Evolutionary conservation across 2,888 invertebrate genomes (phyloP).

Genomic region (Acleris literana): DNA sequence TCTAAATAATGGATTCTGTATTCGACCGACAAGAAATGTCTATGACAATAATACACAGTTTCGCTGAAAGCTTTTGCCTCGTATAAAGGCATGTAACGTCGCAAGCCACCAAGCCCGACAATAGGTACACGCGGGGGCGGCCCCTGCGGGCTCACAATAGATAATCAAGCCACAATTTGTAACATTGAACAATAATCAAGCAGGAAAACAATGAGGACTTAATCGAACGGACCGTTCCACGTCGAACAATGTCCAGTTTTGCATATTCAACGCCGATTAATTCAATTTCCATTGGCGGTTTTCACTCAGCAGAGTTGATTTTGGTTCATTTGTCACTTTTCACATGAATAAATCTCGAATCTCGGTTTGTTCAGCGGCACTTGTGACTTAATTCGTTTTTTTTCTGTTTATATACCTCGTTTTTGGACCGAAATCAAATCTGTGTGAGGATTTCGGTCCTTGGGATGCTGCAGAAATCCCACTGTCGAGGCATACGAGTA

Average conservation of each 20-base stretch:
- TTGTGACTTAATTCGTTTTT: constrained; percentile 32
- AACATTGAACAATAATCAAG: constrained; percentile 55
- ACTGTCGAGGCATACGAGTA: neutral
- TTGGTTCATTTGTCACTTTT: constrained; percentile 76
- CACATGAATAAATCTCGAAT: constrained; percentile 57
- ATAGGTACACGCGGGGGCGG: constrained; percentile 15
- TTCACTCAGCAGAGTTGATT: constrained; percentile 68
- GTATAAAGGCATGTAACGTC: constrained; percentile 13
- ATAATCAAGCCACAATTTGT: constrained; percentile 45
- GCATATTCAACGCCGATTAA: constrained; percentile 78
- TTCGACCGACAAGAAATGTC: neutral
- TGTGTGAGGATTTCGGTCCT: constrained; percentile 4
- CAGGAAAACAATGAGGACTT: constrained; percentile 61
- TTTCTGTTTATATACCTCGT: constrained; percentile 2
- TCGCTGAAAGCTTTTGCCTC: constrained; percentile 16
- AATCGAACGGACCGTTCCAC: constrained; percentile 57
- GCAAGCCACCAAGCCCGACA: constrained; percentile 17
- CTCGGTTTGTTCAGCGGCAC: constrained; percentile 38
- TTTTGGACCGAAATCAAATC: constrained; percentile 3
- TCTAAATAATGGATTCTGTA: too few relatives aligned
- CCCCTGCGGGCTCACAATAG: constrained; percentile 35
- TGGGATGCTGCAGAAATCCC: neutral
- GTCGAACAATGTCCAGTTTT: constrained; percentile 65
- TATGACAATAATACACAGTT: neutral
- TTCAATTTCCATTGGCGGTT: constrained; percentile 72